Evolutionary conservation across 1,140 invertebrate species (phyloP).

Genomic region (Bombus superbus): DNA sequence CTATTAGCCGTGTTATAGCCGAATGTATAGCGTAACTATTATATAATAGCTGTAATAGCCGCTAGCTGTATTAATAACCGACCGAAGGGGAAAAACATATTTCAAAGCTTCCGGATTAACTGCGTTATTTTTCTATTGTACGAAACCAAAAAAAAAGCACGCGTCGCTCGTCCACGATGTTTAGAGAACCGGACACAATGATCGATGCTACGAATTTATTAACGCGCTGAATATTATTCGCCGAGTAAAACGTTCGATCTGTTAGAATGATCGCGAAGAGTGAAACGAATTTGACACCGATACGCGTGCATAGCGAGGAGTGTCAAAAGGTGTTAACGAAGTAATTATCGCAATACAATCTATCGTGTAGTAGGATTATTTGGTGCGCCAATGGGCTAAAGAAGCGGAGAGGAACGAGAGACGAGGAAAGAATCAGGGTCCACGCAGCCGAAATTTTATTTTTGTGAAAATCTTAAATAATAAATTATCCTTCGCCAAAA

Average conservation of each 20-base stretch:
- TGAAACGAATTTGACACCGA: background rate
- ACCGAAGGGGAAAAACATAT: conserved; percentile 11
- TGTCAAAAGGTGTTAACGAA: conserved; percentile 57
- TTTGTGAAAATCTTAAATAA: background rate
- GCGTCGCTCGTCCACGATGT: conserved; percentile 7
- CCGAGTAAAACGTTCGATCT: conserved; percentile 26
- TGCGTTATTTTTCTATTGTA: conserved; percentile 43
- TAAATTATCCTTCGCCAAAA: background rate
- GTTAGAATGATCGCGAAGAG: background rate
- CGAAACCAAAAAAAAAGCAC: background rate
- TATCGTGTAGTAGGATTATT: conserved; percentile 59
- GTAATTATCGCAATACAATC: conserved; percentile 72
- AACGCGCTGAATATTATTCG: conserved; percentile 13
- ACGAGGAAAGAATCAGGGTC: conserved; percentile 16
- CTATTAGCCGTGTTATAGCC: conserved; percentile 32
- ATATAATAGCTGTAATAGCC: conserved; percentile 49
- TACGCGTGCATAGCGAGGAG: background rate
- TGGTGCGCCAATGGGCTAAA: conserved; percentile 49
- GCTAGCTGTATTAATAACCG: conserved; percentile 39
- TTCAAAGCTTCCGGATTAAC: conserved; percentile 33
- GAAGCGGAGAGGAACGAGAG: conserved; percentile 45
- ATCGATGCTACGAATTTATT: conserved; percentile 21
- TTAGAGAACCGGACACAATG: background rate
- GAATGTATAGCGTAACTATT: conserved; percentile 21
- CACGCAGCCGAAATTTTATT: too few species aligned